Conservation (phyloP, 1,140 invertebrate genomes). For the Bombus ignitus region DNA sequence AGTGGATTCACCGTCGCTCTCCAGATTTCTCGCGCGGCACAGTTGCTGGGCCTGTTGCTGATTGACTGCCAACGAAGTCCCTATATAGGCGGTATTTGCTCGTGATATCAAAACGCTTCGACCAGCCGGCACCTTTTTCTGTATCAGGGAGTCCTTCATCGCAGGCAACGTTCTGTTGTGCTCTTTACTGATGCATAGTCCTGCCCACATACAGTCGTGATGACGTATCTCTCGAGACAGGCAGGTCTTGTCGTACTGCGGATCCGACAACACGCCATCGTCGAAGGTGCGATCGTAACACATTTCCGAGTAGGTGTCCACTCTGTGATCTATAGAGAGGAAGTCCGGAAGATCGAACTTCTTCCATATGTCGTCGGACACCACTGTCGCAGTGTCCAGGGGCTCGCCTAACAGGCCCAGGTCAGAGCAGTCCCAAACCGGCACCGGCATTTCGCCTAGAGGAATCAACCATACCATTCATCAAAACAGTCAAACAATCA, state of each 20-base stretch:
- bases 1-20: slow-evolving; percentile 75
- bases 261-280: slow-evolving; percentile 32
- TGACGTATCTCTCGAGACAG: slow-evolving; percentile 79
- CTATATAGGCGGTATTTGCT: background rate
- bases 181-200: slow-evolving; percentile 83
- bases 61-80: background rate
- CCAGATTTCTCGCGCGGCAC: slow-evolving; percentile 56
- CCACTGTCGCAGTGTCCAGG: slow-evolving; percentile 63
- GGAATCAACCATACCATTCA: no score
- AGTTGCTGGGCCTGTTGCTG: slow-evolving; percentile 34
- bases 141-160: slow-evolving; percentile 65
- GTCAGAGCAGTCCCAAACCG: slow-evolving; percentile 65
- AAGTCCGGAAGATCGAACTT: slow-evolving; percentile 81
- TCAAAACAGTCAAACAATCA: no score
- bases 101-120: slow-evolving; percentile 75
- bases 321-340: slow-evolving; percentile 63
- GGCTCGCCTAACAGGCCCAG: slow-evolving; percentile 62
- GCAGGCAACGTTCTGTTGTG: slow-evolving; percentile 76
- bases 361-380: slow-evolving; percentile 83
- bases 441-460: slow-evolving; percentile 68
- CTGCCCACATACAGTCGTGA: slow-evolving; percentile 89
- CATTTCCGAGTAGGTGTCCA: background rate
- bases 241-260: slow-evolving; percentile 60
- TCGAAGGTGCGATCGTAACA: slow-evolving; percentile 66
- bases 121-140: slow-evolving; percentile 70